Evolutionary conservation across 2,797 vertebrate genomes (phyloP).

Genomic region (Myotis pilosus): DNA sequence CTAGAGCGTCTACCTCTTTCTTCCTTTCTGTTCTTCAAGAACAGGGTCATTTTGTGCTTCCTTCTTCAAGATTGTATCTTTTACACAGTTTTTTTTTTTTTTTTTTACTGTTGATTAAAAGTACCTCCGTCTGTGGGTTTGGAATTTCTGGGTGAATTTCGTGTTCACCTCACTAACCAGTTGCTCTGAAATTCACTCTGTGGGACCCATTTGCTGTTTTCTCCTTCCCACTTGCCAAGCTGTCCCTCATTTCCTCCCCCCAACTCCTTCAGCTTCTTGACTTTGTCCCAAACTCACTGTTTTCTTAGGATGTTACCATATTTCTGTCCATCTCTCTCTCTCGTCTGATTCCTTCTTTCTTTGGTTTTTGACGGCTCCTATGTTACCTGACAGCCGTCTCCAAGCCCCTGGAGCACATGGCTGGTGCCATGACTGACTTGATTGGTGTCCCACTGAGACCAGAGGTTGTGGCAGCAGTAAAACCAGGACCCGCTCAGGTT

Average conservation of each 20-base stretch:
- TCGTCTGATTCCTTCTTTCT: rapidly evolving
- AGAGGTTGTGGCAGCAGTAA: neutral
- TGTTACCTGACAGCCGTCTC: neutral
- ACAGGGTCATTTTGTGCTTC: neutral
- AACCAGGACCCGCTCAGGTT: neutral
- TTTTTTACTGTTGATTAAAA: neutral
- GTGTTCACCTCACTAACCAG: rapidly evolving
- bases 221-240: neutral
- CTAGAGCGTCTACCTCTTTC: neutral
- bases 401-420: neutral
- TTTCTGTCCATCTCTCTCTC: neutral
- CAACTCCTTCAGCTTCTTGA: neutral
- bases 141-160: neutral
- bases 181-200: neutral
- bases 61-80: neutral
- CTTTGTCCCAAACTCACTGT: neutral
- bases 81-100: neutral
- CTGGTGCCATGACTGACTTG: neutral
- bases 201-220: neutral
- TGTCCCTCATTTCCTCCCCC: neutral
- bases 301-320: neutral
- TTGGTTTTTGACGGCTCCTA: neutral
- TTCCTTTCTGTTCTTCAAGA: neutral
- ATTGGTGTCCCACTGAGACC: neutral
- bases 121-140: neutral